Conservation (phyloP, 2,888 invertebrate genomes). For the Bedellia somnulentella region DNA sequence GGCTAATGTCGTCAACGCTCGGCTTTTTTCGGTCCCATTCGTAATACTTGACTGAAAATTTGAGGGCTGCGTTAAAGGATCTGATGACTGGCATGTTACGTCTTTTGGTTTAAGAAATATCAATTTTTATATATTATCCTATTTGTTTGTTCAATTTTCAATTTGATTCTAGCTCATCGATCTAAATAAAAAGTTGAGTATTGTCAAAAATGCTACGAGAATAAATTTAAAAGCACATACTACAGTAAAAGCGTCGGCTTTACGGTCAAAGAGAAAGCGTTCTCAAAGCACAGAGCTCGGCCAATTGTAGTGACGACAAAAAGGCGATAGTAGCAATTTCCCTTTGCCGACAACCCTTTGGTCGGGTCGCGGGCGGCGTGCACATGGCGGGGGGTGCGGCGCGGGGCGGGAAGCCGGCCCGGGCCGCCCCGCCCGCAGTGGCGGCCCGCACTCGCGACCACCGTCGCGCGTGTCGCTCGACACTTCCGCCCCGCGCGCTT, state of each 20-base stretch:
- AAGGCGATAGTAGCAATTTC: conserved; percentile 41
- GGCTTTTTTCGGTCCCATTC: conserved; percentile 25
- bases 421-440: conserved; percentile 55
- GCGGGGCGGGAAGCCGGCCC: conserved; percentile 49
- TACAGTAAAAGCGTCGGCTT: no score
- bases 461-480: conserved; percentile 50
- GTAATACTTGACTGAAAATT: conserved; percentile 36
- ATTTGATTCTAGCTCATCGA: no score
- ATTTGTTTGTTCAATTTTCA: no score
- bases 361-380: neutral
- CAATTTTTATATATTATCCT: no score
- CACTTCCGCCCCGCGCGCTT: conserved; percentile 53
- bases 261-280: conserved; percentile 21
- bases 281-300: conserved; percentile 20
- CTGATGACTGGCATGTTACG: conserved; percentile 35
- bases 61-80: conserved; percentile 50
- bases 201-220: no score
- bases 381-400: conserved; percentile 29
- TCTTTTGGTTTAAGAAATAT: no score
- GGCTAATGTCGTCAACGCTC: conserved; percentile 23
- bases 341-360: conserved; percentile 52
- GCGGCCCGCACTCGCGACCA: conserved; percentile 56
- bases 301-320: conserved; percentile 35
- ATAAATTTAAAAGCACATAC: no score
- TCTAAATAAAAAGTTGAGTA: no score